These are phyloP conservation scores for Bombus soroeensis DNA, from an alignment of 1,140 invertebrate species.

Conservation along the genomic window DNA sequence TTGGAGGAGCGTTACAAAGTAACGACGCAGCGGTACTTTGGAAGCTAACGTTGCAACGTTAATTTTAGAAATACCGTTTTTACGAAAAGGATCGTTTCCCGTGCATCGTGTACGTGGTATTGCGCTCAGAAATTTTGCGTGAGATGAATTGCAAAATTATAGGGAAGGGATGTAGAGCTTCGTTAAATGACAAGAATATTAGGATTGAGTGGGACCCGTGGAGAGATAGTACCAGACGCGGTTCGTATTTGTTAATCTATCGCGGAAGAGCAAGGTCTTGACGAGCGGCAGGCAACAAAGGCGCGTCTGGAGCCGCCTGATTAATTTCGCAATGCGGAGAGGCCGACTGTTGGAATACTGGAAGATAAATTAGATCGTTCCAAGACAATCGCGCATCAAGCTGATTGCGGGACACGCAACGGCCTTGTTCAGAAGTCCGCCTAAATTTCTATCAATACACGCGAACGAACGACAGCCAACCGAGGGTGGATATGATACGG, in stretches of 20 bases:
- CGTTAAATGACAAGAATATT: background rate
- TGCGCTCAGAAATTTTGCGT: too few species aligned
- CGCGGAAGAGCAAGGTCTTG: constrained; percentile 21
- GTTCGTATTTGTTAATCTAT: constrained; percentile 60
- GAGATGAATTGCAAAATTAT: background rate
- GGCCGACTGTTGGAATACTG: constrained; percentile 41
- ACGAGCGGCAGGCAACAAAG: constrained; percentile 52
- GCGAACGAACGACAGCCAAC: constrained; percentile 35
- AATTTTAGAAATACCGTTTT: too few species aligned
- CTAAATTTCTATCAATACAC: constrained; percentile 52
- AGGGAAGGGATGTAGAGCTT: background rate
- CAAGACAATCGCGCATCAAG: constrained; percentile 56
- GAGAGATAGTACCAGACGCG: constrained; percentile 31
- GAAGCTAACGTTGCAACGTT: too few species aligned
- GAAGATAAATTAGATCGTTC: constrained; percentile 67
- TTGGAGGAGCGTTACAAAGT: too few species aligned
- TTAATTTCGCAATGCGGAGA: constrained; percentile 62
- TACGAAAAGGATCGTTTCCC: too few species aligned
- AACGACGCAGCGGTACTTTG: too few species aligned
- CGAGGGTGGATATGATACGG: background rate
- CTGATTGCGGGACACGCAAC: constrained; percentile 52
- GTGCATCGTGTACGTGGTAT: too few species aligned
- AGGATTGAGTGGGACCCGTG: background rate
- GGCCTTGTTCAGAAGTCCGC: constrained; percentile 20
- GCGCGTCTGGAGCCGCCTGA: constrained; percentile 61